These are phyloP conservation scores for Marisa cornuarietis DNA, from an alignment of 1,140 invertebrate species.

Conservation along the genomic window DNA sequence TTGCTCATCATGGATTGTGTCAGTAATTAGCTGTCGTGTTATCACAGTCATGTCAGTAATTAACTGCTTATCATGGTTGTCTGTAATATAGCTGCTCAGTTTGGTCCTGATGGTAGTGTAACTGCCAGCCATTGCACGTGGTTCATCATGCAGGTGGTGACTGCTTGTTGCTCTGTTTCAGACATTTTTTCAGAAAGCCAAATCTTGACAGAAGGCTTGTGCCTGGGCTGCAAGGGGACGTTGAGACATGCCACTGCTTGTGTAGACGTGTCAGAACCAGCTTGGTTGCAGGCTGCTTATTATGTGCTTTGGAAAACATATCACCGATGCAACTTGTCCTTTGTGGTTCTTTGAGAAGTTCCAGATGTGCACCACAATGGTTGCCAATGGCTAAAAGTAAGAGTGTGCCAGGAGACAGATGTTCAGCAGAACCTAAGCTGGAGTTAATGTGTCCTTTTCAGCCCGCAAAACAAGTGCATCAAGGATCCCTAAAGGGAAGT, in stretches of 20 bases:
- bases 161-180: constrained; percentile 42
- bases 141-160: neutral
- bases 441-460: too few relatives aligned
- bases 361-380: neutral
- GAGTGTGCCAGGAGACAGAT: too few relatives aligned
- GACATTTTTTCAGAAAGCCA: constrained; percentile 61
- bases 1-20: neutral
- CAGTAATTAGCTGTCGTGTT: neutral
- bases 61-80: neutral
- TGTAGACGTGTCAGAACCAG: neutral
- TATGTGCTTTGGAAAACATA: neutral
- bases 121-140: neutral
- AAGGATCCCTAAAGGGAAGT: too few relatives aligned
- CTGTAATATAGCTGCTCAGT: neutral
- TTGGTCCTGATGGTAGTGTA: neutral
- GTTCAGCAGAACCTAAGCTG: too few relatives aligned
- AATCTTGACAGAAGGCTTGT: constrained; percentile 50
- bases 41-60: too few relatives aligned
- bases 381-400: too few relatives aligned
- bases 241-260: neutral
- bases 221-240: neutral
- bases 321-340: neutral
- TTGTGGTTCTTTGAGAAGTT: neutral
- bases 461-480: too few relatives aligned
- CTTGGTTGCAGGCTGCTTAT: neutral